A percentile compares a stretch with the other conserved stretches of the same genome.
These are phyloP conservation scores for Enteromius afrohamiltoni DNA, from an alignment of 2,797 vertebrate species.

Conservation along the genomic window DNA sequence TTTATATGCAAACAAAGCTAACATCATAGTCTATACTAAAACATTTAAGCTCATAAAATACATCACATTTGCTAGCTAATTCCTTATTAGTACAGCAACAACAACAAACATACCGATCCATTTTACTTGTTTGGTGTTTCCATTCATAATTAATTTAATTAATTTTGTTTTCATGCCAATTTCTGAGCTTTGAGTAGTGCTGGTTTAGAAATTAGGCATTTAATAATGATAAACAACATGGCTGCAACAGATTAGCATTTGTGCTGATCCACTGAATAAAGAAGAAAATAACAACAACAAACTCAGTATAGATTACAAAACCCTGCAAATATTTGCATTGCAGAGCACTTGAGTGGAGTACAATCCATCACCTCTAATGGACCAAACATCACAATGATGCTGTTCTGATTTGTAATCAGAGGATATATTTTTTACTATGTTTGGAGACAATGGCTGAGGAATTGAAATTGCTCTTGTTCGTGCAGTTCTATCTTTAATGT, in stretches of 20 bases:
- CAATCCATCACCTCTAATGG: conserved; percentile 39
- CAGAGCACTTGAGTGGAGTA: conserved; percentile 36
- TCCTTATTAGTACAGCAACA: background rate
- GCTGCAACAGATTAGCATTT: conserved; percentile 33
- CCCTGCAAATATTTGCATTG: conserved; percentile 40
- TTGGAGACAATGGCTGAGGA: conserved; percentile 48
- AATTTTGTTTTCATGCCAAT: conserved; percentile 16
- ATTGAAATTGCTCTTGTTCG: conserved; percentile 48
- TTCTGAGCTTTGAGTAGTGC: conserved; percentile 14
- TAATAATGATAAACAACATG: conserved; percentile 32
- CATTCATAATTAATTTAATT: conserved; percentile 28
- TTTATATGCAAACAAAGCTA: background rate
- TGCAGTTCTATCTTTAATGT: conserved; percentile 50
- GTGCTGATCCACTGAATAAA: conserved; percentile 36
- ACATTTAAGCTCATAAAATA: background rate
- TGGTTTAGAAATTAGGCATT: conserved; percentile 12
- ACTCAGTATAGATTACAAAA: conserved; percentile 43
- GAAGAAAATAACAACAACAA: conserved; percentile 31
- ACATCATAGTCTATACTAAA: background rate
- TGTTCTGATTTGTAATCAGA: conserved; percentile 45
- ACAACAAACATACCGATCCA: conserved; percentile 1
- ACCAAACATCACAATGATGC: conserved; percentile 15
- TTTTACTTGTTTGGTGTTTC: conserved; percentile 28
- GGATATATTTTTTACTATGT: conserved; percentile 17
- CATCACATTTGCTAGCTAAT: background rate